Conservation (phyloP, 2,113 vertebrate genomes). For the Eptatretus burgeri region DNA sequence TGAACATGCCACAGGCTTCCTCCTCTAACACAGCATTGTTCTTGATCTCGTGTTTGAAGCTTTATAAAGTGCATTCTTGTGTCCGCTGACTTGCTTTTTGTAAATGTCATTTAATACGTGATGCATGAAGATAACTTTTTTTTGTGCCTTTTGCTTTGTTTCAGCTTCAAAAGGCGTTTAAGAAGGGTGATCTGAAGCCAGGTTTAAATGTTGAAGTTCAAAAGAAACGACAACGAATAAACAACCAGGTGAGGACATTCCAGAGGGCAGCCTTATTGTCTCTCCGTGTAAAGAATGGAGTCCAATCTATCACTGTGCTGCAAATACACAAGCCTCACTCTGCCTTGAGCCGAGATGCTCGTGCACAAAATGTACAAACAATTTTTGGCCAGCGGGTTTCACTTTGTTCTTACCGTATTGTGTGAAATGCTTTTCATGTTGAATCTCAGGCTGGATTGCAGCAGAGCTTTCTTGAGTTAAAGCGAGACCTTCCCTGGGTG, state of each 20-base stretch:
- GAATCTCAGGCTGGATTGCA: slow-evolving; percentile 35
- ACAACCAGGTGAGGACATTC: slow-evolving; percentile 33
- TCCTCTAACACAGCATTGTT: too few relatives aligned
- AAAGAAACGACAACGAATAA: slow-evolving; percentile 23
- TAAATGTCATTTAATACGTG: too few relatives aligned
- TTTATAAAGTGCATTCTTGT: too few relatives aligned
- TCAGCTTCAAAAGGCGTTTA: slow-evolving; percentile 58
- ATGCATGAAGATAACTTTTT: too few relatives aligned
- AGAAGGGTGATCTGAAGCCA: slow-evolving; percentile 39
- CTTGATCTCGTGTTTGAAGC: too few relatives aligned
- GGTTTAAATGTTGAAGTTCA: slow-evolving; percentile 47
- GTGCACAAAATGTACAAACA: too few relatives aligned
- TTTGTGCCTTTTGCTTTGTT: slow-evolving; percentile 4
- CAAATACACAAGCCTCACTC: not conserved
- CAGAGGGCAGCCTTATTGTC: too few relatives aligned
- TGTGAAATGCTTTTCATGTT: not conserved
- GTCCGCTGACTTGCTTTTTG: too few relatives aligned
- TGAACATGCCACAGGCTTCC: too few relatives aligned
- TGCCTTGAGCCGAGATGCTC: not conserved
- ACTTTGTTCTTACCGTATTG: not conserved
- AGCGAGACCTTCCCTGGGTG: slow-evolving; percentile 38
- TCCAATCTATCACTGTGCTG: not conserved
- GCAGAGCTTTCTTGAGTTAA: slow-evolving; percentile 36
- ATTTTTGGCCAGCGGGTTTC: not conserved
- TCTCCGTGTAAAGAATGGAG: not conserved